A percentile compares a stretch with the other conserved stretches of the same genome.
Conservation (phyloP, 2,888 invertebrate species). For the Diploptera punctata region DNA sequence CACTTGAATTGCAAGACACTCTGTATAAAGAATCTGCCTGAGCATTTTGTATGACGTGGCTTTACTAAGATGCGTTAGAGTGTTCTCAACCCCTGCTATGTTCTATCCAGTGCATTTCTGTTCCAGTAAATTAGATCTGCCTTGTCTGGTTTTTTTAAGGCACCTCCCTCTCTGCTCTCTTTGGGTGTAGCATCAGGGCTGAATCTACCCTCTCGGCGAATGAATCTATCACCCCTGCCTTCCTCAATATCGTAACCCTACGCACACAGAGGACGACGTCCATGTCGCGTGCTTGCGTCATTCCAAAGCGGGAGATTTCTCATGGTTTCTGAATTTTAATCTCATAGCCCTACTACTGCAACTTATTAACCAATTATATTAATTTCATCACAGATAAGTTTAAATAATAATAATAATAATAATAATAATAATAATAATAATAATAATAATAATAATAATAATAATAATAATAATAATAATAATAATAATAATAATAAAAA, state of each 20-base stretch:
- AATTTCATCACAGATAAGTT: not conserved
- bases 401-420: not conserved
- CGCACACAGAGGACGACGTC: too few species aligned
- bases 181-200: not conserved
- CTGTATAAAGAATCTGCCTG: too few species aligned
- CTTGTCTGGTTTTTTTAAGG: conserved; percentile 42
- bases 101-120: conserved; percentile 41
- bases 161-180: conserved; percentile 6
- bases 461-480: too few species aligned
- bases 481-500: too few species aligned
- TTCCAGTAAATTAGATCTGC: conserved; percentile 45
- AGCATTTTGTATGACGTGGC: not conserved
- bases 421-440: not conserved
- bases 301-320: too few species aligned
- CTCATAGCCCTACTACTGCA: too few species aligned
- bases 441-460: not conserved
- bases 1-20: too few species aligned
- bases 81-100: not conserved
- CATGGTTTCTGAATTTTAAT: too few species aligned
- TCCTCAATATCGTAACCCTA: not conserved
- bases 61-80: not conserved
- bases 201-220: not conserved
- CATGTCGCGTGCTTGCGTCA: too few species aligned
- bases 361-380: too few species aligned
- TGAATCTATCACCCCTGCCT: not conserved